Evolutionary conservation across 2,888 invertebrate species (phyloP), one percentile per base, ranked within the genome.

Genomic region (Zeuzera pyrina): DNA sequence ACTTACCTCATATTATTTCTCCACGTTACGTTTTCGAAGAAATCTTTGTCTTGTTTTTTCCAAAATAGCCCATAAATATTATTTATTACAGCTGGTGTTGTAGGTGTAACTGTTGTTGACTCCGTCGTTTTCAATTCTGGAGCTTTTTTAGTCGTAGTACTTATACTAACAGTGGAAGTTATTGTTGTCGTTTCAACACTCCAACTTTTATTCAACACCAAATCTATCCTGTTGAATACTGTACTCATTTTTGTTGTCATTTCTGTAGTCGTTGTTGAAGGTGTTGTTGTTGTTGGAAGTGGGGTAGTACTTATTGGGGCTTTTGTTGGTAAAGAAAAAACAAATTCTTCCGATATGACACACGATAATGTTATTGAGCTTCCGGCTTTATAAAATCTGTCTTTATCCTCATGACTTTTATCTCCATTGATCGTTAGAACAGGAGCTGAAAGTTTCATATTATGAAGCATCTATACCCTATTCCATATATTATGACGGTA

Each of bases 351-450:
- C 54, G 81, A 76, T 74, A 83, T 77, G 57, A 74, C 65, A 51
- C 90, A 90, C 16, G 88, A 86, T 40, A 91, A 76, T 64, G 90
- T 90, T 47, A 91, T 89, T 34, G 88, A 86, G 63, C 90, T 91
- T 46, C 91, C 91, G 15, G 89, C 87, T 73, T 91, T 90, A 67
- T 90, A 90, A 64, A 89, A 90, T 50, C 89, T 86, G 65, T 90
- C 90, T 49, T 86, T 87, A 31, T 90, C 84, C 60, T 89, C 88
- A 51, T 90, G 87, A 32, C 88, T 88, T 49, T 88, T 87, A 49
- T 91, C 90, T 49, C 90, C 91, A 31, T 89, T 86, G 57, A 91
- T 89, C 46, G 87, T 86, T 42, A 91, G 81, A 38, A 91, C 87
- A 29, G 91, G 91, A 39, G 90, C 91, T 91, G 76, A n/a, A 70